Conservation (phyloP, 2,888 invertebrate species). For the Macropis europaea region DNA sequence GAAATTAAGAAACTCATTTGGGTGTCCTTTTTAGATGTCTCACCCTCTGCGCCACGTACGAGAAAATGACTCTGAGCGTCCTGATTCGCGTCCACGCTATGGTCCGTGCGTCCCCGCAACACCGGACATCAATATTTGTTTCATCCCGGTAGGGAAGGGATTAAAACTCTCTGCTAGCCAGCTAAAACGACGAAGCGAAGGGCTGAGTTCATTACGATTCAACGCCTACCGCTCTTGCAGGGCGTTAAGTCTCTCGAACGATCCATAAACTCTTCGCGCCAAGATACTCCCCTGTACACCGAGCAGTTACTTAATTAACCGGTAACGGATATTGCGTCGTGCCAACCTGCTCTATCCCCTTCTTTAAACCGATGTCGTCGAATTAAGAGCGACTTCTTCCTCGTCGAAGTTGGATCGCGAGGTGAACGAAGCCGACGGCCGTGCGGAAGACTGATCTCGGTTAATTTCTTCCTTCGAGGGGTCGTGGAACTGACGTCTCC, state of each 20-base stretch:
- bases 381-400: background rate
- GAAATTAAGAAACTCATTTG: too few relatives aligned
- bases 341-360: background rate
- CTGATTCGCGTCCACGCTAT: too few relatives aligned
- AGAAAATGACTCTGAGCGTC: too few relatives aligned
- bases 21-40: too few relatives aligned
- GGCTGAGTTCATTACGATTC: slow-evolving; percentile 28
- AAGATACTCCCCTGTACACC: slow-evolving; percentile 7
- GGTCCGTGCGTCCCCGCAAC: too few relatives aligned
- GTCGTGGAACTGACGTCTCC: too few relatives aligned
- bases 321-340: slow-evolving; percentile 25
- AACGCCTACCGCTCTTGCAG: background rate
- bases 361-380: background rate
- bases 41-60: too few relatives aligned
- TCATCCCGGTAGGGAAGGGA: too few relatives aligned
- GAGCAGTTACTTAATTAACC: slow-evolving; percentile 25
- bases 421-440: too few relatives aligned
- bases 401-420: too few relatives aligned
- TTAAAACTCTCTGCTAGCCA: slow-evolving; percentile 11
- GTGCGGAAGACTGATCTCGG: background rate
- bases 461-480: background rate
- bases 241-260: slow-evolving; percentile 15
- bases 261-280: slow-evolving; percentile 27
- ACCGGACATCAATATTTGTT: too few relatives aligned
- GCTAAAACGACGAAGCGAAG: background rate